Base-by-base conservation (phyloP, 1,140 invertebrate genomes). In the Drosophila nannoptera region DNA sequence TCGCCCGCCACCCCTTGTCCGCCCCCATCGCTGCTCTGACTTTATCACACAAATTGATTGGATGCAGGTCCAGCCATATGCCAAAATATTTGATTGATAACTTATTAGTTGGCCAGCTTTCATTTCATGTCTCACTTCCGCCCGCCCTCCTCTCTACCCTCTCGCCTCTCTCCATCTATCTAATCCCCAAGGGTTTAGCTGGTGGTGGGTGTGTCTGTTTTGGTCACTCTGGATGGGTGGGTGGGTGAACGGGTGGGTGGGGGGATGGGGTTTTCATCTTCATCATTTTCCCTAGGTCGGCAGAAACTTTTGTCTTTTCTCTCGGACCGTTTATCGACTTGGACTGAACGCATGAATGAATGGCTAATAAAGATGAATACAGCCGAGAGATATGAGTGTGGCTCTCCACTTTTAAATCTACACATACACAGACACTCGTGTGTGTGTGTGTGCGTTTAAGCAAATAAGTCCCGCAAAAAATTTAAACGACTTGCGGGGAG, bases 71-170 rank as follows among this genome's bases (percentile, higher is more conserved):
- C 43, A 63, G 45, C 45, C 69, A 63, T 75, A 63, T 69, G 73
- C 77, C 74, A 78, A 74, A 80, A 83, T 80, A 86, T 86, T 83
- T 83, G 80, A 83, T 83, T 83, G 80, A 83, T 83, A 86, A 80
- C 80, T 83, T 83, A 86, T 83, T 84, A 84, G 82, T 77, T 84
- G 75, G 73, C 29, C 68, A 65, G 55, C 70, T 31, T 64, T 66
- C 55, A 46, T 31, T 64, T 66, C 55, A 46, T 72, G 55, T 64
- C 73, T 45, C 43, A 3, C 22, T 22, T 22, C 22, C 22, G 22
- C 22, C 22, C 22, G 22, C 22, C 3, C 22, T 22, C 22, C 22
- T 22, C 22, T 22, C 22, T 1, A n/a, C 22, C 22, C 22, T 1
- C 22, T 22, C 22, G 1, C 22, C 22, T 22, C 22, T 22, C 22